These are phyloP conservation scores for Drosophila funebris DNA, from an alignment of 1,140 invertebrate species.

Conservation along the genomic window DNA sequence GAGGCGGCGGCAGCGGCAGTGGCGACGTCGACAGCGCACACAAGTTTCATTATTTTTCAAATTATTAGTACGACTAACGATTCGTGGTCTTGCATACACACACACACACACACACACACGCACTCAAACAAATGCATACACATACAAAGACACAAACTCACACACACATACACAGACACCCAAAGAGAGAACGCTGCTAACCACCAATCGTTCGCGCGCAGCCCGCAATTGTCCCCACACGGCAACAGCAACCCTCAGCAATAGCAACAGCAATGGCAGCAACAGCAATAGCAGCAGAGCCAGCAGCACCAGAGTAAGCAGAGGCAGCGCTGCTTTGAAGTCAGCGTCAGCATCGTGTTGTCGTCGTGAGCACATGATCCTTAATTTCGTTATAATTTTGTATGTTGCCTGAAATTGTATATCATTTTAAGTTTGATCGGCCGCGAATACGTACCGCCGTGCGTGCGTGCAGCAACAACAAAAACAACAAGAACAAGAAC, in stretches of 20 bases:
- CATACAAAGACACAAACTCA: too few species aligned
- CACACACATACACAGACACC: neutral
- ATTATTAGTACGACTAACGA: slow-evolving; percentile 83
- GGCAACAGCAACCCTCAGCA: slow-evolving; percentile 33
- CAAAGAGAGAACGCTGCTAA: too few species aligned
- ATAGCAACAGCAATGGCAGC: slow-evolving; percentile 18
- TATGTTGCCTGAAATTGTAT: slow-evolving; percentile 83
- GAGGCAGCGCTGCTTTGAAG: slow-evolving; percentile 8
- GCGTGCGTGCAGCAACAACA: slow-evolving; percentile 62
- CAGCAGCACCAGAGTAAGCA: slow-evolving; percentile 4
- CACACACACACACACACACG: slow-evolving; percentile 21
- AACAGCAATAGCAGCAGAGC: neutral
- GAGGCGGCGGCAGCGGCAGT: slow-evolving; percentile 3
- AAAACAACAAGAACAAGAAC: slow-evolving; percentile 31
- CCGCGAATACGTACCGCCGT: slow-evolving; percentile 82
- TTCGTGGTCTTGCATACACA: slow-evolving; percentile 71
- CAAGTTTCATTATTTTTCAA: slow-evolving; percentile 78
- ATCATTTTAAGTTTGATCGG: slow-evolving; percentile 84
- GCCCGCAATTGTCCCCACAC: slow-evolving; percentile 68
- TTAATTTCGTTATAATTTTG: slow-evolving; percentile 84
- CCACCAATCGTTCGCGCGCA: slow-evolving; percentile 80
- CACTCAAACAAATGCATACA: slow-evolving; percentile 21
- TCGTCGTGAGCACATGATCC: slow-evolving; percentile 80
- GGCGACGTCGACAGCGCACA: slow-evolving; percentile 10
- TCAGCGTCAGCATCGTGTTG: slow-evolving; percentile 36